Evolutionary conservation across 1,140 invertebrate genomes (phyloP), one percentile per base, ranked within the genome.

Genomic region (Nautilus pompilius): DNA sequence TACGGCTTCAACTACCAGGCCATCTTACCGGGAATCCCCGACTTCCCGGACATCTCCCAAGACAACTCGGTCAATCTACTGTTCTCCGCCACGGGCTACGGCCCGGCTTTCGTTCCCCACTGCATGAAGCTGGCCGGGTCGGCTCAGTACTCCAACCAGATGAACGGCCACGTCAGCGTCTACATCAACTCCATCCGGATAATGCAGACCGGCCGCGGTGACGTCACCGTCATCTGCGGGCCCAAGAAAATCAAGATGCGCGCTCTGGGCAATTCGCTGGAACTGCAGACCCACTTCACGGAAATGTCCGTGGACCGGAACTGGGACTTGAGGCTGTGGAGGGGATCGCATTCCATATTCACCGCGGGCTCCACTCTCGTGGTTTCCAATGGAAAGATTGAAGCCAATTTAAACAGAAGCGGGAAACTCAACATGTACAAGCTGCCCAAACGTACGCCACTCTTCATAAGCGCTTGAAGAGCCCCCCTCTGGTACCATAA

Each of bases 351-450:
- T 45, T 60, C 62, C 20, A 57, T 78, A 17, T 57, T 69, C 30
- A 66, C 71, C 28, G 64, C 57, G 30, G 63, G 70, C 33, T 61
- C 62, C 6, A 54, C 66, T 6, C 62, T 76, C 36, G 65, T 72
- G 17, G 54, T 78, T 17, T 68, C 71, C 22, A 76, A 78, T 64
- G 76, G 72, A 17, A 66, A 68, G 45, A 64, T 74, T 15, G 75
- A 78, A 53, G 73, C 69, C 8, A 74, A 72, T 5, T 74, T 78
- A 63, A 72, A 78, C 55, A n/a, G n/a, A n/a, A n/a, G n/a, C n/a
- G n/a, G n/a, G n/a, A n/a, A n/a, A n/a, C n/a, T n/a, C n/a, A n/a
- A n/a, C n/a, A n/a, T n/a, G n/a, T n/a, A n/a, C n/a, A n/a, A n/a
- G n/a, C n/a, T n/a, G n/a, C n/a, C n/a, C n/a, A n/a, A n/a, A n/a